Conservation (phyloP, 2,113 vertebrate species). For the Castor canadensis region DNA sequence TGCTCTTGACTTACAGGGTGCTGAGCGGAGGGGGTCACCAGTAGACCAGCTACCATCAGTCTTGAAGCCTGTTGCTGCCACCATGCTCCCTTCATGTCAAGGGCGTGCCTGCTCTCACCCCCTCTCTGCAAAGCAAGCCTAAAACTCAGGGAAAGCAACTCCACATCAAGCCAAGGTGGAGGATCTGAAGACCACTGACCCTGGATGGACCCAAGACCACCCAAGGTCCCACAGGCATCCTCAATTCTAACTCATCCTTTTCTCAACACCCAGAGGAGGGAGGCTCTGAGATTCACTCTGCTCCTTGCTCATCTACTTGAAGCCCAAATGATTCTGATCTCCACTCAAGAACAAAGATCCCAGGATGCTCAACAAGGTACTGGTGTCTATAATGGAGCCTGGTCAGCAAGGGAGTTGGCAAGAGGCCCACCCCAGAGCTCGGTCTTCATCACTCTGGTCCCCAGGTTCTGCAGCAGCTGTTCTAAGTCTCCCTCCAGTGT, state of each 20-base stretch:
- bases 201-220: not conserved
- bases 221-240: not conserved
- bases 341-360: not conserved
- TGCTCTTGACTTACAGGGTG: not conserved
- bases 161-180: too few species aligned
- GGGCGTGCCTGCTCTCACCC: accelerated
- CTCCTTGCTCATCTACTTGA: not conserved
- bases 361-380: not conserved
- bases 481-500: not conserved
- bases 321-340: not conserved
- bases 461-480: not conserved
- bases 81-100: not conserved
- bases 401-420: not conserved
- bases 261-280: not conserved
- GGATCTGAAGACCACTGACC: not conserved
- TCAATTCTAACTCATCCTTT: not conserved
- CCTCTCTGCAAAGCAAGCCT: not conserved
- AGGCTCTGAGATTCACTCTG: not conserved
- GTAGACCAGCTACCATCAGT: not conserved
- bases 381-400: not conserved
- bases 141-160: not conserved
- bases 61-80: not conserved
- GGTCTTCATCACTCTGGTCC: too few species aligned
- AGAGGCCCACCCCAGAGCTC: not conserved
- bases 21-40: not conserved